A percentile compares a stretch with the other conserved stretches of the same genome.
These are phyloP conservation scores for Siderastrea siderea DNA, from an alignment of 92 coral and sea anemone genomes.

Conservation along the genomic window DNA sequence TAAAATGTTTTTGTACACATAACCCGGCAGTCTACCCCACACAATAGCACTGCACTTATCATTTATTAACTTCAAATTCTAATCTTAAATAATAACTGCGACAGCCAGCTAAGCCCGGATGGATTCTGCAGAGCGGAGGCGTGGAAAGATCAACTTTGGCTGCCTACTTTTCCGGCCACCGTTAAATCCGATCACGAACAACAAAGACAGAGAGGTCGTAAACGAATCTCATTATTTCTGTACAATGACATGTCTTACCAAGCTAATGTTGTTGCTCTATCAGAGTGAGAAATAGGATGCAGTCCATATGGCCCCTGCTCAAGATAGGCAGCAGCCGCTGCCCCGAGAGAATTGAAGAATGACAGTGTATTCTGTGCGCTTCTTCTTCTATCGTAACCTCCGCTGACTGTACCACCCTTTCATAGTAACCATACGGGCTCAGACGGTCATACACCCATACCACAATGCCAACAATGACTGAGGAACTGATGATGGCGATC, in stretches of 20 bases:
- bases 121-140: no score
- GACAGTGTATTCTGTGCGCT: constrained; percentile 74
- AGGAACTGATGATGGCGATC: constrained; percentile 78
- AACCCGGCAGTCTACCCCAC: no score
- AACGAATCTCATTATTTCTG: no score
- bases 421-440: constrained; percentile 90
- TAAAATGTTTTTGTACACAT: no score
- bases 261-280: constrained; percentile 79
- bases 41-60: no score
- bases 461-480: constrained; percentile 74
- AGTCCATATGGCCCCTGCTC: constrained; percentile 89
- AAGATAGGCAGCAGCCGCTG: constrained; percentile 85
- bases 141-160: no score
- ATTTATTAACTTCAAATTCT: no score
- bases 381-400: constrained; percentile 73
- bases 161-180: no score
- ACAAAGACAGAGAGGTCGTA: no score
- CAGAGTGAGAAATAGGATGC: constrained; percentile 85
- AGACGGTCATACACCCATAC: constrained; percentile 80
- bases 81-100: no score
- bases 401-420: constrained; percentile 80
- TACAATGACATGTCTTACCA: constrained; percentile 73
- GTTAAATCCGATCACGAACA: no score
- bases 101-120: no score
- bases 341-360: constrained; percentile 86